Base-by-base conservation (phyloP, 2,797 vertebrate genomes). In the Characodon lateralis region DNA sequence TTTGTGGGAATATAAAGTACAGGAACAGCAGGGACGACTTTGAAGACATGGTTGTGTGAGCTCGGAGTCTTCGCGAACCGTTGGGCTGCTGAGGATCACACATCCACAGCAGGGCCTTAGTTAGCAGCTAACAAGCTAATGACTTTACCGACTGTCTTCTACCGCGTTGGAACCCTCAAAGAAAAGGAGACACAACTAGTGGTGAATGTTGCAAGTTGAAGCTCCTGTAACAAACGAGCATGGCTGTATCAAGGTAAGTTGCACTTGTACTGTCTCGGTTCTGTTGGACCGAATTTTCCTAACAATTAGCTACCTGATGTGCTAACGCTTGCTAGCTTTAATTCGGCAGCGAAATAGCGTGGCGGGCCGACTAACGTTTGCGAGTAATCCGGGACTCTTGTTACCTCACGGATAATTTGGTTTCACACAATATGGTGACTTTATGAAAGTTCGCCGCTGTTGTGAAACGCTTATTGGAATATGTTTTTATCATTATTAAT, bases 201-300 rank as follows among this genome's bases (percentile, higher is more conserved):
- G 72, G 88, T 91, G 87, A 84, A 88, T 91, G 88, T 78, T 76
- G 90, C 83, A 68, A 79, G 59, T 71, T 74, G 79, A 78, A 83
- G 81, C 83, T 58, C 58, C n/a, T 39, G 65, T 8, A 79, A 53
- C 31, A 73, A 70, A 24, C 43, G 71, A 85, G 16, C 74, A 96
- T 96, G 96, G 96, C 96, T 76, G 94, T 96, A 73, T 95, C 96
- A 35, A 95, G 96, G 96, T 96, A 85, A 92, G 94, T 71, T 4
- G 28, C 3, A 0, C 10, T 22, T 13, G 1, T 3, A 4, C 13
- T 46, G 28, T n/a, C 48, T 53, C n/a, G 3, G 1, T 43, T 73
- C 18, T 74, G 6, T 74, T 31, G 18, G 2, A 0, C 22, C 16
- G 74, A 72, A 43, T 84, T 72, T 35, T n/a, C 56, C 53, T 31